Percentiles rank a stretch among this genome's conserved stretches.
phyloP scores from a whole-genome alignment of 2,113 vertebrate genomes.

The Tichodroma muraria region DNA sequence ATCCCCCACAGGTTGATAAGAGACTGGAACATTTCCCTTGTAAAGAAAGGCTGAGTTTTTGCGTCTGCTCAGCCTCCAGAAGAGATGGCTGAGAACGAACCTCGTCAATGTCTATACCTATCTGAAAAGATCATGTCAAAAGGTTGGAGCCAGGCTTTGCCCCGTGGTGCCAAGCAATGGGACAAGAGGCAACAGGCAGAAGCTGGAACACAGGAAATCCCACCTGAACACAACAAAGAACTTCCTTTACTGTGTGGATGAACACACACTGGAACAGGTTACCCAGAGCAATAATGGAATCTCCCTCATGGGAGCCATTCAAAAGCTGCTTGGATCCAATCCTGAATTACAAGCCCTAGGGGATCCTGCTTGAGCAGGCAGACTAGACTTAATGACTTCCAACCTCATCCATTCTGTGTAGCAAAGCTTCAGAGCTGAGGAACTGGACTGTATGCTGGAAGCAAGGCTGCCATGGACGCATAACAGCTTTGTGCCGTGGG shows the following conservation, averaged over 20 bases:
- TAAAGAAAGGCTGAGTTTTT: not conserved
- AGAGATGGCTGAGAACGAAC: rapidly evolving
- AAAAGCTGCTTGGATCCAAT: not conserved
- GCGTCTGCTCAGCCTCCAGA: not conserved
- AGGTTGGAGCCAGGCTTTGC: not conserved
- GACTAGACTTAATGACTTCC: not conserved
- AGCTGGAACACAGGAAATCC: too few species aligned
- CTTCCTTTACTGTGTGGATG: not conserved
- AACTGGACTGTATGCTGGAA: not conserved
- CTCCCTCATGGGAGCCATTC: not conserved
- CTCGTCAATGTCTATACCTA: not conserved
- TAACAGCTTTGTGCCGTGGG: not conserved
- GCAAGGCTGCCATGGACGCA: not conserved
- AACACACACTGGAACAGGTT: not conserved
- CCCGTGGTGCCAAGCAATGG: not conserved
- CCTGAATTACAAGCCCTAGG: not conserved
- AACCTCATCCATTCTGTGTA: not conserved
- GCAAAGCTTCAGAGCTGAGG: not conserved
- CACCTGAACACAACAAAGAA: not conserved
- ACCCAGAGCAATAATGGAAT: not conserved
- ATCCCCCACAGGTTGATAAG: not conserved
- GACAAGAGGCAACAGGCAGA: not conserved
- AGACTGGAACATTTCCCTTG: not conserved
- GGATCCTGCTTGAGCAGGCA: not conserved
- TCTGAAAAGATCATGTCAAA: not conserved